Conservation (phyloP, 2,797 vertebrate genomes). For the Enteromius unitaeniatus region DNA sequence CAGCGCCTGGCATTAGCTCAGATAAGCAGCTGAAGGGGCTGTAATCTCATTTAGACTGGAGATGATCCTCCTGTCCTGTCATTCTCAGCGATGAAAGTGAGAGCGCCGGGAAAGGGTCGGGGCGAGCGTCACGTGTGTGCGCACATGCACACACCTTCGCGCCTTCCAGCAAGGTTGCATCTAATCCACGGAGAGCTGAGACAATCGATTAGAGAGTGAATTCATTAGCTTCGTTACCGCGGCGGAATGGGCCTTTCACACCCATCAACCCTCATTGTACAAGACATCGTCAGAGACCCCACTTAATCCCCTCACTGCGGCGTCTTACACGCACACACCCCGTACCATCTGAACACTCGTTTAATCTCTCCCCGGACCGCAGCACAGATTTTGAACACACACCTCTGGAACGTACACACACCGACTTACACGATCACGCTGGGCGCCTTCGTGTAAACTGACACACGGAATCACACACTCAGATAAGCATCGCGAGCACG, state of each 20-base stretch:
- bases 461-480: conserved; percentile 46
- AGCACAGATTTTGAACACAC: conserved; percentile 38
- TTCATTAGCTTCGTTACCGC: conserved; percentile 94
- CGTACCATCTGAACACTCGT: conserved; percentile 43
- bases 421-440: conserved; percentile 31
- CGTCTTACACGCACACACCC: conserved; percentile 41
- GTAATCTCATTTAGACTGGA: conserved; percentile 99
- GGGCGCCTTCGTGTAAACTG: conserved; percentile 21
- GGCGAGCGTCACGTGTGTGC: conserved; percentile 68
- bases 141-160: conserved; percentile 74
- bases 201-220: conserved; percentile 98
- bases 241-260: conserved; percentile 82
- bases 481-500: conserved; percentile 42
- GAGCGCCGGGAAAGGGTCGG: conserved; percentile 85
- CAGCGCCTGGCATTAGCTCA: conserved; percentile 98
- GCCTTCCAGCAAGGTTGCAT: conserved; percentile 95
- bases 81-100: conserved; percentile 87
- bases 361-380: conserved; percentile 52
- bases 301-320: conserved; percentile 76
- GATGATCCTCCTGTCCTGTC: conserved; percentile 98
- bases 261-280: conserved; percentile 83
- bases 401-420: conserved; percentile 29
- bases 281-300: conserved; percentile 79
- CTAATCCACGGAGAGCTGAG: conserved; percentile 93
- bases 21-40: conserved; percentile 99